Base-by-base conservation (phyloP, 2,797 vertebrate species). In the Erethizon dorsatum region DNA sequence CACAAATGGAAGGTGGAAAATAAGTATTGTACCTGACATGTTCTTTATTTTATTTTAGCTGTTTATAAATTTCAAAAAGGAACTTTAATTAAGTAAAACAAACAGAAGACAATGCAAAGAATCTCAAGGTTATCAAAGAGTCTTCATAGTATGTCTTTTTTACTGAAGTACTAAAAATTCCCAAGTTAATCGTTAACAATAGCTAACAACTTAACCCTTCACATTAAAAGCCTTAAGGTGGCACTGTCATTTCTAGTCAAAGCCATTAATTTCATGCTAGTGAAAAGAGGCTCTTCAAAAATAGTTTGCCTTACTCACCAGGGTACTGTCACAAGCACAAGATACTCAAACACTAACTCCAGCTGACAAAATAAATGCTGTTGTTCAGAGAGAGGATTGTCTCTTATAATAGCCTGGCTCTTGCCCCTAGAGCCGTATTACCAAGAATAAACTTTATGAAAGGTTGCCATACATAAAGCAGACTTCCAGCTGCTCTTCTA, bases 391-490 rank as follows among this genome's bases (percentile, higher is more conserved):
- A 97, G 96, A 50, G 31, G 97, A 98, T 47, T 98, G 98, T 97
- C 98, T 98, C 98, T 98, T 98, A 98, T 98, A 99, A 99, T 99
- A 99, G 98, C 98, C 98, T 99, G 98, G 98, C 98, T 99, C 97
- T 98, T 96, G 95, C 98, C 98, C 98, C 98, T 98, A 98, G 97
- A 97, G 98, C 98, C 98, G 98, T 98, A 98, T 98, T 98, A 98
- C 99, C 99, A 98, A 98, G 98, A 99, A 99, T 99, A 99, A 99
- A 98, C 98, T 98, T 98, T 98, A 98, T 98, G 98, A 99, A 99
- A 99, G 98, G 98, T 97, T 82, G 98, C 98, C 98, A 98, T 97
- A 98, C 98, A 98, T 98, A 98, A 98, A 98, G 98, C 94, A 98
- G 98, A 98, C 98, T 96, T 98, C 98, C 99, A 99, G 99, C 99